Evolutionary conservation across 2,797 vertebrate species (phyloP), one percentile per base, ranked within the genome.

Genomic region (Enteromius treurensis): DNA sequence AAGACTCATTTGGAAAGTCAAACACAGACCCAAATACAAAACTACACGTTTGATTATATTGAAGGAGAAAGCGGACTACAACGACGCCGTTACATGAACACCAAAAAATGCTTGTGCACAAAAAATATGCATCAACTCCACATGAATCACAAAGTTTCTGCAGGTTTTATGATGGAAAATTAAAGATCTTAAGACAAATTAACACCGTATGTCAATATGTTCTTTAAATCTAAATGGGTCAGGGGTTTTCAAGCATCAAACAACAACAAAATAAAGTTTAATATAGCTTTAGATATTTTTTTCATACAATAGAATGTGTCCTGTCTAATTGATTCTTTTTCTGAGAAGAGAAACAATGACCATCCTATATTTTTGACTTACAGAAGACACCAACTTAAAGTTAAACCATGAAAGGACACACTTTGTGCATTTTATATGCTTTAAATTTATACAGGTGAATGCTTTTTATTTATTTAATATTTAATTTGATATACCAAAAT

Each of bases 1-100:
- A 81, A 80, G 60, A 49, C 26, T 23, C 69, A 37, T 64, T 74
- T 49, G 79, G 55, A 73, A 62, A 73, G 37, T 62, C 51, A 71
- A 71, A 73, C 53, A 64, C 37, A 37, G 40, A 73, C 13, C 79
- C 40, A 47, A 60, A 60, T 8, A 45, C 55, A 42, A 60, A 10
- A 49, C 55, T 64, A 37, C 55, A 64, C 21, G 4, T 64, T 0
- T 64, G 19, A 81, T 34, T n/a, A 51, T 49, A 60, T 71, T 71
- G 23, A 62, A 45, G 10, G 26, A 0, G 11, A 60, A 37, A n/a
- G 23, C 3, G 1, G 49, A 21, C 34, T 29, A 21, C 21, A 71
- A 11, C 29, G 13, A 53, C 49, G 40, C 51, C 3, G 17, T 74
- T 21, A 74, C 71, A 74, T 14, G 47, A 55, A 74, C 49, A 53